Evolutionary conservation across 2,113 vertebrate genomes (phyloP).

Genomic region (Pangasianodon hypophthalmus): DNA sequence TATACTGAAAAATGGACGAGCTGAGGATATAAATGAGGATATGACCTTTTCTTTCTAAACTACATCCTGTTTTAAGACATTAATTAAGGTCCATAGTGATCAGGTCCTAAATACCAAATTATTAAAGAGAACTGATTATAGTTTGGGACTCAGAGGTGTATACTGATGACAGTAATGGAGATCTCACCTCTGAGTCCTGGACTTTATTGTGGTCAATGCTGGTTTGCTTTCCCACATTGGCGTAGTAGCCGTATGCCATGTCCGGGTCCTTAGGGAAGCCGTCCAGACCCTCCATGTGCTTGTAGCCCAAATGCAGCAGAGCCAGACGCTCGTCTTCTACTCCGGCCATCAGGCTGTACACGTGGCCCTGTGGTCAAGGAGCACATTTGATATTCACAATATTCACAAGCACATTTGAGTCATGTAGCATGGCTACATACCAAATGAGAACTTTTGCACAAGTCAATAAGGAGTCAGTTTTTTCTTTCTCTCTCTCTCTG

Average conservation of each 20-base stretch:
- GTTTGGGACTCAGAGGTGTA: neutral
- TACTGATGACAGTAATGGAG: neutral
- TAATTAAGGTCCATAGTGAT: neutral
- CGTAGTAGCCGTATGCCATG: constrained; percentile 85
- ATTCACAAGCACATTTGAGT: neutral
- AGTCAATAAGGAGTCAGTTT: neutral
- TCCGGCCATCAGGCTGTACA: constrained; percentile 88
- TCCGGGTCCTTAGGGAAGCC: constrained; percentile 83
- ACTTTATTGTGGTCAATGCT: constrained; percentile 70
- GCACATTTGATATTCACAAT: neutral
- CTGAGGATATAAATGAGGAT: neutral
- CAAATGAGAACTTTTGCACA: neutral
- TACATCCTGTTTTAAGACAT: neutral
- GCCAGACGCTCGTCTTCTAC: constrained; percentile 80
- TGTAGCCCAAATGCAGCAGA: constrained; percentile 91
- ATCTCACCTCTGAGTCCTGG: constrained; percentile 77
- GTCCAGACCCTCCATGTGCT: constrained; percentile 87
- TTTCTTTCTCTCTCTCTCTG: too few relatives aligned
- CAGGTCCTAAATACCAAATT: neutral
- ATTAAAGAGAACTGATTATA: neutral
- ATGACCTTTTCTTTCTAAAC: neutral
- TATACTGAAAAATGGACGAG: neutral
- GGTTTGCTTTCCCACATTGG: constrained; percentile 82
- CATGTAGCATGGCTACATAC: neutral
- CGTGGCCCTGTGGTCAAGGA: constrained; percentile 75